These are phyloP conservation scores for Dryococelus australis DNA, from an alignment of 2,888 invertebrate genomes.

Conservation along the genomic window DNA sequence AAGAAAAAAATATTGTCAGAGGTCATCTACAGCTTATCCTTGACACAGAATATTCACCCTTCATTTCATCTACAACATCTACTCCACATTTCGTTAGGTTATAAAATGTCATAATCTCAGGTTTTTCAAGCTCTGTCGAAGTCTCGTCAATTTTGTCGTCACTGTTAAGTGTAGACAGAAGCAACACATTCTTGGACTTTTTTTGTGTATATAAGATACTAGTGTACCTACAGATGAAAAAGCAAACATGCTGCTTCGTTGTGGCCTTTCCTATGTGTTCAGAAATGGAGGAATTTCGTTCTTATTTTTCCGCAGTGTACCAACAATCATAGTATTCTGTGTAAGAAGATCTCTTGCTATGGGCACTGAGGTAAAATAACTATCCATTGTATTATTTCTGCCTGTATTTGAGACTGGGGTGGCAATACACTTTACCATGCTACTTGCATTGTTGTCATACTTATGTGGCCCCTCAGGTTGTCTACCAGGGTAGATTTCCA, in stretches of 20 bases:
- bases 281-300: not conserved
- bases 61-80: not conserved
- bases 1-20: not conserved
- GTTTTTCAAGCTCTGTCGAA: not conserved
- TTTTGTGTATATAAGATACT: not conserved
- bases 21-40: not conserved
- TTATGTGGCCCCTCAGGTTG: not conserved
- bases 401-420: not conserved
- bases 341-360: not conserved
- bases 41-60: not conserved
- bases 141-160: constrained; percentile 8
- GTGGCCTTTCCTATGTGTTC: not conserved
- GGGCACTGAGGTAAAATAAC: constrained; percentile 1
- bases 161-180: not conserved
- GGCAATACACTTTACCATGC: not conserved
- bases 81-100: not conserved
- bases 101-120: not conserved
- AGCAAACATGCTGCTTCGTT: not conserved
- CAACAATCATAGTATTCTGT: not conserved
- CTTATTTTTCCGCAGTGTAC: not conserved
- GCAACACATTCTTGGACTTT: not conserved
- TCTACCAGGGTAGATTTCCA: not conserved
- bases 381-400: not conserved
- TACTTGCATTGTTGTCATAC: not conserved
- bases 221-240: not conserved